Evolutionary conservation across 2,797 vertebrate species (phyloP), one percentile per base, ranked within the genome.

Genomic region (Hypotaenidia okinawae): DNA sequence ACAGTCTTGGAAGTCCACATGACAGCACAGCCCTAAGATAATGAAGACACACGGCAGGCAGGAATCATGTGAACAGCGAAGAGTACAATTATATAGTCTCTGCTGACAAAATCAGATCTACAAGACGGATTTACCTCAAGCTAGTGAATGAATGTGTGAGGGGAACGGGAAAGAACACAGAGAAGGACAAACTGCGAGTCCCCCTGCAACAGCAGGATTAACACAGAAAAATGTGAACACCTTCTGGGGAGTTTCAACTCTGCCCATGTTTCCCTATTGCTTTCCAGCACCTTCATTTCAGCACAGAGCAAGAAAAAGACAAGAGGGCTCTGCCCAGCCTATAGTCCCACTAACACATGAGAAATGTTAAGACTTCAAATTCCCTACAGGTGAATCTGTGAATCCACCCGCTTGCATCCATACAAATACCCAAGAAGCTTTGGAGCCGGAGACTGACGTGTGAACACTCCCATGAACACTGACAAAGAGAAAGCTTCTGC

Each of bases 1-100:
- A 52, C 3, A 17, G 63, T 52, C 21, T n/a, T 0, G 0, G 24
- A 83, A 78, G n/a, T 58, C 54, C 18, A 7, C 2, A 2, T 24
- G 28, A 58, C 30, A 45, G 67, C 59, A 87, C 79, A 84, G 52
- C 21, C 1, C 0, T 16, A 16, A 5, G 2, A 84, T 18, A 75
- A 70, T 1, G 8, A 84, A 41, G 45, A 63, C 0, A 2, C n/a
- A 11, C 1, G 41, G 45, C 49, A 59, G 27, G 68, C 4, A 67
- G 33, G 33, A 64, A 68, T 39, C 27, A 13, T 1, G 5, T 35
- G 37, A 87, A 84, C 54, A 87, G 74, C 37, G 66, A 19, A 57
- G 27, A 74, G 49, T 32, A 19, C 47, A 55, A 18, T 41, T 87
- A 47, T 24, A 9, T 3, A 45, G 23, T 8, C 73, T 79, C 43